Percentiles rank a stretch among this genome's conserved stretches.
Evolutionary conservation across 2,797 vertebrate species (phyloP).

Genomic region (Catostomus latipinnis): DNA sequence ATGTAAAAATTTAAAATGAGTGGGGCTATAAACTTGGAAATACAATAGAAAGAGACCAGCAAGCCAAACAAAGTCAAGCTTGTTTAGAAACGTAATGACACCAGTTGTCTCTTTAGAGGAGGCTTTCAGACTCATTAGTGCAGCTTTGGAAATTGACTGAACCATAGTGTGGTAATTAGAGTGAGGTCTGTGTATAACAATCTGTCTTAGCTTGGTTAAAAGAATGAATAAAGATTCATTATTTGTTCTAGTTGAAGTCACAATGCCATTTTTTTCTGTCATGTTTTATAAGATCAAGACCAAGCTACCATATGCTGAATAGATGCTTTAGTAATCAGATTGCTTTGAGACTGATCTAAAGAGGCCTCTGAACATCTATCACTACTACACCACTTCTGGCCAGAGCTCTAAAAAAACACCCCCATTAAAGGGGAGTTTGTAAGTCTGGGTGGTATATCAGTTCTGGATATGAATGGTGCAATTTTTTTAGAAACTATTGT

Average conservation of each 20-base stretch:
- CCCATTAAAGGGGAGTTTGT: not conserved
- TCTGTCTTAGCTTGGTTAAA: not conserved
- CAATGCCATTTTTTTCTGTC: constrained; percentile 24
- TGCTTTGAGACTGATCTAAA: not conserved
- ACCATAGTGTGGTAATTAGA: not conserved
- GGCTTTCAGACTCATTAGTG: constrained; percentile 31
- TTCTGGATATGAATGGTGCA: no score
- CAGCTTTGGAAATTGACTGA: not conserved
- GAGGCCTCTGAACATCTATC: no score
- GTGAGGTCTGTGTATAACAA: not conserved
- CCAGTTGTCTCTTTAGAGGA: constrained; percentile 8
- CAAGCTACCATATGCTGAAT: constrained; percentile 10
- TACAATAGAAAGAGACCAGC: not conserved
- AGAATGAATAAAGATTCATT: not conserved
- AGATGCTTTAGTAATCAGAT: constrained; percentile 25
- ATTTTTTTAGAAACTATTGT: no score
- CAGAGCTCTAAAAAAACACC: constrained; percentile 20
- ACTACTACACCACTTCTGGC: no score
- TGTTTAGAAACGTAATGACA: constrained; percentile 8
- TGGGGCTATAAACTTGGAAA: not conserved
- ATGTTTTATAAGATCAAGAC: constrained; percentile 27
- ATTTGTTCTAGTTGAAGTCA: not conserved
- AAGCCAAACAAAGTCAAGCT: not conserved
- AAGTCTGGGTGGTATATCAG: no score
- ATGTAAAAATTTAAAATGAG: not conserved